Percentiles rank a stretch among this genome's conserved stretches.
These are phyloP conservation scores for Zygogramma bicolorata DNA, from an alignment of 2,888 invertebrate species.

Conservation along the genomic window DNA sequence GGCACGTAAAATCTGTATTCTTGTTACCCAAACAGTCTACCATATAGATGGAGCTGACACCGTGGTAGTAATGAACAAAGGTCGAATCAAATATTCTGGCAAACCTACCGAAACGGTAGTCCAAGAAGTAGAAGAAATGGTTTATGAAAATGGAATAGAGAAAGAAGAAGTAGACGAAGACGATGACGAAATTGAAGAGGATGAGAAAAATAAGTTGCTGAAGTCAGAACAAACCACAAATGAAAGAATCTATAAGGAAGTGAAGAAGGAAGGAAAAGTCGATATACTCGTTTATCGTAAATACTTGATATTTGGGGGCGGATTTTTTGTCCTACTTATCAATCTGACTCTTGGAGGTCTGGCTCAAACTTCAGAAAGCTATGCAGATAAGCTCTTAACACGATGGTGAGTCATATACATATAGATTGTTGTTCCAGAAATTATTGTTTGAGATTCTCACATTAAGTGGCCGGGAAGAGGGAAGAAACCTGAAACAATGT, in stretches of 20 bases:
- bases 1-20: conserved; percentile 75
- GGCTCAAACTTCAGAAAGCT: conserved; percentile 47
- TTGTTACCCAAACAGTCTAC: conserved; percentile 79
- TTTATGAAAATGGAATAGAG: conserved; percentile 37
- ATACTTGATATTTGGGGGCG: conserved; percentile 53
- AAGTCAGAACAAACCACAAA: conserved; percentile 28
- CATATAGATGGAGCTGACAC: conserved; percentile 69
- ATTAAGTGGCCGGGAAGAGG: too few relatives aligned
- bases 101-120: conserved; percentile 77
- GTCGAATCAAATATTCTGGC: conserved; percentile 71
- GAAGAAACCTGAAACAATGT: too few relatives aligned
- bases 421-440: too few relatives aligned
- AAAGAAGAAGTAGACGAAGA: conserved; percentile 60
- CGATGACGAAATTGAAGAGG: conserved; percentile 47
- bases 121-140: conserved; percentile 76
- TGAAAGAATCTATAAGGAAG: conserved; percentile 54
- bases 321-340: conserved; percentile 41
- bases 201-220: conserved; percentile 36
- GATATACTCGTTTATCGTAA: conserved; percentile 53
- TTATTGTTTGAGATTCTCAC: too few relatives aligned
- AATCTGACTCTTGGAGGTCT: conserved; percentile 40
- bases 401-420: conserved; percentile 23
- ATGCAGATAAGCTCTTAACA: conserved; percentile 47
- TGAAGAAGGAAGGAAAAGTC: conserved; percentile 55
- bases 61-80: conserved; percentile 61